A percentile compares a stretch with the other conserved stretches of the same genome.
Evolutionary conservation across 1,140 invertebrate species (phyloP).

Genomic region (Hylaeus anthracinus): DNA sequence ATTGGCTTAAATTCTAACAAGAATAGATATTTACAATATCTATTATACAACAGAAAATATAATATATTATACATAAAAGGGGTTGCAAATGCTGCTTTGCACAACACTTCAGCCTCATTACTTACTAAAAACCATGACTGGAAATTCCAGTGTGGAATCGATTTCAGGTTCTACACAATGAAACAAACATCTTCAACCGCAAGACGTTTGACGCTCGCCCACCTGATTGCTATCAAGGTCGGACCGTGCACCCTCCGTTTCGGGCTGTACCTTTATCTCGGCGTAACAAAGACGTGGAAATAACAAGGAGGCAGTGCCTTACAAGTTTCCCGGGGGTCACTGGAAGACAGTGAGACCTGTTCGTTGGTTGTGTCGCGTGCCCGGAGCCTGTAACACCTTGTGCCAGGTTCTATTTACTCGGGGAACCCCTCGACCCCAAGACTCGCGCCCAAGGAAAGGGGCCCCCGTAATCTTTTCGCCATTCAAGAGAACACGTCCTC

Average conservation of each 20-base stretch:
- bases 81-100: too few relatives aligned
- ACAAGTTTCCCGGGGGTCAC: slow-evolving; percentile 5
- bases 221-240: too few relatives aligned
- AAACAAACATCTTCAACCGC: too few relatives aligned
- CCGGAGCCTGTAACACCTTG: slow-evolving; percentile 49
- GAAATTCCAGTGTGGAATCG: too few relatives aligned
- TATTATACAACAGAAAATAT: too few relatives aligned
- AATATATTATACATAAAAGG: too few relatives aligned
- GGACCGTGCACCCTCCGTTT: not conserved
- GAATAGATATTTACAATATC: too few relatives aligned
- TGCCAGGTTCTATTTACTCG: slow-evolving; percentile 53
- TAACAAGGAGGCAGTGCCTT: slow-evolving; percentile 8
- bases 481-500: slow-evolving; percentile 38
- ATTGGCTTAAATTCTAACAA: too few relatives aligned
- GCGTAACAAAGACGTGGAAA: slow-evolving; percentile 11
- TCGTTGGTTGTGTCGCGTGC: slow-evolving; percentile 47
- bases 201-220: too few relatives aligned
- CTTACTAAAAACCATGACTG: too few relatives aligned
- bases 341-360: slow-evolving; percentile 57
- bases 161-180: too few relatives aligned
- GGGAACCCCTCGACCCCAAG: slow-evolving; percentile 40
- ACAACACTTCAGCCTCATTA: too few relatives aligned
- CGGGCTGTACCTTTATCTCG: not conserved
- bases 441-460: slow-evolving; percentile 33
- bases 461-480: slow-evolving; percentile 55